Percentiles rank a stretch among this genome's conserved stretches.
Evolutionary conservation across 2,888 invertebrate genomes (phyloP).

Genomic region (Ophioninae sp.): DNA sequence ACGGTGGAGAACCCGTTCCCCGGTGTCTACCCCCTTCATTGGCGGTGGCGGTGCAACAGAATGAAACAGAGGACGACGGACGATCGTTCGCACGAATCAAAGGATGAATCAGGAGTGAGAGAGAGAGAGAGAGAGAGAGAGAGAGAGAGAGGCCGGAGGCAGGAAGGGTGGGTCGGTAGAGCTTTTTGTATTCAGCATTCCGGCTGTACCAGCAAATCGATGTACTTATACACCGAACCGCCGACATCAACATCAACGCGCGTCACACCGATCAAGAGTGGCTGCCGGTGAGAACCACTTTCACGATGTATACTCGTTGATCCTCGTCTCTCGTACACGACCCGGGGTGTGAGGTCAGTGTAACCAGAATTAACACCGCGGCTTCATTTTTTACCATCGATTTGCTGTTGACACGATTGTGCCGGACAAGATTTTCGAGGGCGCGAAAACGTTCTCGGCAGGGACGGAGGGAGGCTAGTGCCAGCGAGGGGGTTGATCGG

Average conservation of each 20-base stretch:
- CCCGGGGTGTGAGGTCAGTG: slow-evolving; percentile 67
- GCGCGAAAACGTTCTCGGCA: slow-evolving; percentile 27
- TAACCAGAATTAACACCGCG: slow-evolving; percentile 69
- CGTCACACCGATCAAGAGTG: slow-evolving; percentile 48
- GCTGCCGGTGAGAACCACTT: slow-evolving; percentile 53
- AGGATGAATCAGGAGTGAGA: slow-evolving; percentile 4
- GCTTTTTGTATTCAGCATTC: slow-evolving; percentile 49
- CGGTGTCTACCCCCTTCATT: slow-evolving; percentile 1
- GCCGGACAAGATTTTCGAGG: slow-evolving; percentile 58
- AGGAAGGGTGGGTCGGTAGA: slow-evolving; percentile 2
- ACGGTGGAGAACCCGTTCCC: slow-evolving; percentile 40
- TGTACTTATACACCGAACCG: slow-evolving; percentile 26
- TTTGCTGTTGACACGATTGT: slow-evolving; percentile 72
- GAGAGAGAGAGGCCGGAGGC: neutral
- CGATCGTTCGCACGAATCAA: slow-evolving; percentile 54
- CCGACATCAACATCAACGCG: slow-evolving; percentile 50
- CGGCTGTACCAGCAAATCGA: slow-evolving; percentile 31
- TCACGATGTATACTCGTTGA: slow-evolving; percentile 44
- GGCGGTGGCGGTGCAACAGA: slow-evolving; percentile 30
- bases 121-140: neutral
- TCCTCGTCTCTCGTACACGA: slow-evolving; percentile 9
- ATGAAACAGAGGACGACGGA: slow-evolving; percentile 41
- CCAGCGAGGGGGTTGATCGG: neutral
- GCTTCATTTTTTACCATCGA: slow-evolving; percentile 67
- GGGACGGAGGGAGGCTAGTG: no score